Conservation (phyloP, 2,888 invertebrate species). For the Netelia inedita region DNA sequence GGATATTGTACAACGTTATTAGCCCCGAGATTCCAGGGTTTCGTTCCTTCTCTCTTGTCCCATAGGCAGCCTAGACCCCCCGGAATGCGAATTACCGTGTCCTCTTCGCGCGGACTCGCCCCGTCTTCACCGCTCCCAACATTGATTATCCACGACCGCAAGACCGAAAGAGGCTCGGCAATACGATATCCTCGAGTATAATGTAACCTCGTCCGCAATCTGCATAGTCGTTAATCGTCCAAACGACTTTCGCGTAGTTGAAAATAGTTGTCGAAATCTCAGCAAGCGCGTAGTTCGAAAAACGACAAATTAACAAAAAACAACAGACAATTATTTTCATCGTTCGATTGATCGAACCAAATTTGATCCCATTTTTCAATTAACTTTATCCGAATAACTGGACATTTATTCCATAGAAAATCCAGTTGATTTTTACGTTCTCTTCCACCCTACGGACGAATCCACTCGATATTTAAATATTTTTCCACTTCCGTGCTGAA, state of each 20-base stretch:
- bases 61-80: slow-evolving; percentile 53
- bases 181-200: slow-evolving; percentile 25
- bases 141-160: slow-evolving; percentile 42
- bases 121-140: slow-evolving; percentile 1
- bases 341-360: neutral
- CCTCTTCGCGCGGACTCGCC: slow-evolving; percentile 67
- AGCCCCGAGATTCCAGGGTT: slow-evolving; percentile 44
- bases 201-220: slow-evolving; percentile 24
- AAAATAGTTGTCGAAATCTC: slow-evolving; percentile 22
- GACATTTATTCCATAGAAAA: slow-evolving; percentile 16
- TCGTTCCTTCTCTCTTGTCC: neutral
- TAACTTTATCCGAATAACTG: slow-evolving; percentile 5
- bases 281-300: neutral
- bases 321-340: neutral
- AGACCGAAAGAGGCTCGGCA: slow-evolving; percentile 1
- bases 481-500: neutral
- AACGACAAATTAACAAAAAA: neutral
- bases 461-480: neutral
- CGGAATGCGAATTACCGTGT: slow-evolving; percentile 77
- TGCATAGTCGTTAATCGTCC: slow-evolving; percentile 44
- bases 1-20: slow-evolving; percentile 32
- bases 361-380: neutral
- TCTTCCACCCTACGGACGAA: neutral
- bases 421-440: slow-evolving; percentile 32
- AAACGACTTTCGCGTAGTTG: slow-evolving; percentile 39